phyloP scores from a whole-genome alignment of 2,888 invertebrate species.

The Idaea straminata region DNA sequence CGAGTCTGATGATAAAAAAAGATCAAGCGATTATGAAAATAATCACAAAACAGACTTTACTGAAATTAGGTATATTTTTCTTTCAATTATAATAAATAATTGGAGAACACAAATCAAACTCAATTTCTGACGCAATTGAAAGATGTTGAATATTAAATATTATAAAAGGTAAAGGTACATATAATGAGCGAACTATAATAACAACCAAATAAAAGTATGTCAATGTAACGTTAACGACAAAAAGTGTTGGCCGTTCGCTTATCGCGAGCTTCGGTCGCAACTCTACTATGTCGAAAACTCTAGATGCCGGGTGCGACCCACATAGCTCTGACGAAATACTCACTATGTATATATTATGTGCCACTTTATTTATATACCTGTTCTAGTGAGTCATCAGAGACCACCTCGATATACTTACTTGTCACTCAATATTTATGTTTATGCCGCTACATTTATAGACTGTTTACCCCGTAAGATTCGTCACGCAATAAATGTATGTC shows the following conservation, averaged over 20 bases:
- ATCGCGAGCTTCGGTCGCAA: conserved; percentile 40
- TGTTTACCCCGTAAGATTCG: neutral
- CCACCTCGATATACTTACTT: conserved; percentile 20
- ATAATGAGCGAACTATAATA: neutral
- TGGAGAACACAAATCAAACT: too few species aligned
- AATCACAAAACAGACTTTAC: too few species aligned
- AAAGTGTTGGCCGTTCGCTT: conserved; percentile 47
- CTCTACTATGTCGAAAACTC: conserved; percentile 58
- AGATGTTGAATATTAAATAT: neutral
- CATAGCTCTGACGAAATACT: conserved; percentile 59
- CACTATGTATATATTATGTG: conserved; percentile 42
- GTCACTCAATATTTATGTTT: conserved; percentile 16
- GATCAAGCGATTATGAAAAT: neutral
- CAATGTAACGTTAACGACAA: conserved; percentile 57
- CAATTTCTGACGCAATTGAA: too few species aligned
- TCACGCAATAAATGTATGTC: conserved; percentile 1
- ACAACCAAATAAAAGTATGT: conserved; percentile 36
- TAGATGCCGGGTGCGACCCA: conserved; percentile 57
- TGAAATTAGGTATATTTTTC: neutral
- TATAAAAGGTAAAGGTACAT: conserved; percentile 9
- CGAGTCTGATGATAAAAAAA: conserved; percentile 19
- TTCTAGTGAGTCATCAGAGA: conserved; percentile 36
- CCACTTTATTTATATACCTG: conserved; percentile 37
- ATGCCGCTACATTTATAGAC: neutral
- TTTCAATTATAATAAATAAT: too few species aligned